Evolutionary conservation across 2,888 invertebrate genomes (phyloP).

Genomic region (Carpatolechia fugitivella): DNA sequence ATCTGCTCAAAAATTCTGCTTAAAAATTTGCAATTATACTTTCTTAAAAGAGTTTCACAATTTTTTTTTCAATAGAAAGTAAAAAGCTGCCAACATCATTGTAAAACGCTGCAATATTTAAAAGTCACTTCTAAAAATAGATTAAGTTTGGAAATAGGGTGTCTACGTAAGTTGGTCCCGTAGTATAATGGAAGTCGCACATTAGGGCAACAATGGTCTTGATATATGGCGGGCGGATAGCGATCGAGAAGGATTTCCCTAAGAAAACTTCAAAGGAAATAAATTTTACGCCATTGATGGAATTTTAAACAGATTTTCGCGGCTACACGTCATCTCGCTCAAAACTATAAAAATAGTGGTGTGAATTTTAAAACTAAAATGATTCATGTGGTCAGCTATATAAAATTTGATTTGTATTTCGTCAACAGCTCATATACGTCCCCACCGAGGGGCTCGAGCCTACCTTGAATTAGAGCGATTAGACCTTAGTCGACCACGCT

Average conservation of each 20-base stretch:
- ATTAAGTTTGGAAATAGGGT: background rate
- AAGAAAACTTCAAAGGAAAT: constrained; percentile 22
- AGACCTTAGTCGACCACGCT: too few relatives aligned
- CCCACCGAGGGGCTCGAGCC: too few relatives aligned
- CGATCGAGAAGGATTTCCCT: constrained; percentile 22
- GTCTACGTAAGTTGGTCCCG: background rate
- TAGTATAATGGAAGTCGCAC: constrained; percentile 18
- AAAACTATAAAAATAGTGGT: background rate
- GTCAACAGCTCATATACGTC: too few relatives aligned
- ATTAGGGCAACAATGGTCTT: constrained; percentile 19
- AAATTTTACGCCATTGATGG: constrained; percentile 20
- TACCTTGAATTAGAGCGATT: too few relatives aligned
- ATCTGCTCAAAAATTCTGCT: too few relatives aligned
- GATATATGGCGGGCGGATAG: constrained; percentile 22
- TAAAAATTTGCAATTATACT: too few relatives aligned
- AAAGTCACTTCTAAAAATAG: background rate
- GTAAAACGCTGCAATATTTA: background rate
- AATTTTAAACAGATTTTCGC: constrained; percentile 15
- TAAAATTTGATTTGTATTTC: background rate
- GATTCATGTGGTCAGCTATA: background rate
- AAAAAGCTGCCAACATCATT: too few relatives aligned
- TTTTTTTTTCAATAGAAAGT: too few relatives aligned
- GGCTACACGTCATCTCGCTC: background rate
- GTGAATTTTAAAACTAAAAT: background rate
- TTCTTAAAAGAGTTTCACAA: too few relatives aligned